Percentiles rank a stretch among this genome's conserved stretches.
Evolutionary conservation across 2,888 invertebrate genomes (phyloP).

Genomic region (Lucinisca nassula): DNA sequence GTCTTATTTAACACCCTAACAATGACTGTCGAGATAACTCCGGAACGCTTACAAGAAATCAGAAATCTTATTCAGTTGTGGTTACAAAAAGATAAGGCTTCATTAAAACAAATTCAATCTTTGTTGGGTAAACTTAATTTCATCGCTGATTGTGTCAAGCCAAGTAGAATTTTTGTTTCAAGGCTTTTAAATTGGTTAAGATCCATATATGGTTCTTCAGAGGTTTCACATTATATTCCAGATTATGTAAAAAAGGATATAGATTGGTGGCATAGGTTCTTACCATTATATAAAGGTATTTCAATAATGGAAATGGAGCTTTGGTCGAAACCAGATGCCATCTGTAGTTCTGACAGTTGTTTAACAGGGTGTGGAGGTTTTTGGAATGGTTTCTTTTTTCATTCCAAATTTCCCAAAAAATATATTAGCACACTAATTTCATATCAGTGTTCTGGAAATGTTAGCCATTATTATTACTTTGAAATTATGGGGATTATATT

Average conservation of each 20-base stretch:
- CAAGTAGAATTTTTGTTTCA: not conserved
- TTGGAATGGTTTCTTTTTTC: slow-evolving; percentile 16
- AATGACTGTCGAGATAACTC: slow-evolving; percentile 28
- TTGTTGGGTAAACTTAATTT: slow-evolving; percentile 51
- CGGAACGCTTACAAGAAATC: slow-evolving; percentile 26
- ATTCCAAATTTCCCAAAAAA: slow-evolving; percentile 27
- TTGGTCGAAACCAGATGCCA: too few relatives aligned
- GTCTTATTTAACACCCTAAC: slow-evolving; percentile 18
- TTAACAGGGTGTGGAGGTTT: too few relatives aligned
- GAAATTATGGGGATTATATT: slow-evolving; percentile 24
- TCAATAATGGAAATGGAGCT: too few relatives aligned
- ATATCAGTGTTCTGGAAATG: slow-evolving; percentile 43
- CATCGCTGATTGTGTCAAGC: slow-evolving; percentile 29
- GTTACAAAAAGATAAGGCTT: slow-evolving; percentile 9
- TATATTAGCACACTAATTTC: slow-evolving; percentile 36
- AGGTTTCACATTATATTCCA: not conserved
- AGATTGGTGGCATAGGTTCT: slow-evolving; percentile 39
- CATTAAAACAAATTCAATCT: slow-evolving; percentile 34
- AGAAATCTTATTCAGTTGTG: slow-evolving; percentile 22
- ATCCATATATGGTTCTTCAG: not conserved
- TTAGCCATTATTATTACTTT: slow-evolving; percentile 33
- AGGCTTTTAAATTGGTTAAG: slow-evolving; percentile 12
- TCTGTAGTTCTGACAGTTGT: slow-evolving; percentile 20
- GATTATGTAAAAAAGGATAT: slow-evolving; percentile 24
- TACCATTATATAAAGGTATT: too few relatives aligned